phyloP scores from a whole-genome alignment of 2,797 vertebrate species.

The Zenarchopterus dispar region DNA sequence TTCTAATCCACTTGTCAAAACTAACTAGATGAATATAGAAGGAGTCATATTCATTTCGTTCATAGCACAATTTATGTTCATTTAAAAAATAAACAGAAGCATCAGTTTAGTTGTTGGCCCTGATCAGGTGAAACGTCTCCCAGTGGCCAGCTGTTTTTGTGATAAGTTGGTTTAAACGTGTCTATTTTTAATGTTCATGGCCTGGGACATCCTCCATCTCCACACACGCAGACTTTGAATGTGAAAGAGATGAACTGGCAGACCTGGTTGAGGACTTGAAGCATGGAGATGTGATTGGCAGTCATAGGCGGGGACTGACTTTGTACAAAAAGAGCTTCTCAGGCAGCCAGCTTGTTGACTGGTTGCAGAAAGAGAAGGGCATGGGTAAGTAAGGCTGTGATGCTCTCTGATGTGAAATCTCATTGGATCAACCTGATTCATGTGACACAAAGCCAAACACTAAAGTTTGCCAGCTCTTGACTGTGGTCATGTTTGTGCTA shows the following conservation, averaged over 20 bases:
- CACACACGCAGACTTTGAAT: constrained; percentile 66
- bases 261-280: constrained; percentile 75
- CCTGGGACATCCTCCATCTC: background rate
- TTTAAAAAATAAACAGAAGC: too few species aligned
- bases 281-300: constrained; percentile 70
- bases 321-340: constrained; percentile 78
- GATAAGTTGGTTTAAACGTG: constrained; percentile 16
- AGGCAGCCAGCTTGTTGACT: constrained; percentile 72
- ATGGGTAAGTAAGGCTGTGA: constrained; percentile 68
- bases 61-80: too few species aligned
- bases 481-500: constrained; percentile 62
- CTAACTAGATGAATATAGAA: too few species aligned
- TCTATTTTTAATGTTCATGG: constrained; percentile 43
- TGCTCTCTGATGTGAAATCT: constrained; percentile 3
- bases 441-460: background rate
- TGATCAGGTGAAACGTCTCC: too few species aligned
- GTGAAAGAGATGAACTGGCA: constrained; percentile 77
- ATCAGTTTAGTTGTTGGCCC: too few species aligned
- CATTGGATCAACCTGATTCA: background rate
- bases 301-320: constrained; percentile 70
- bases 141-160: too few species aligned
- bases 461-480: constrained; percentile 12
- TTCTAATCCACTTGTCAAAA: too few species aligned
- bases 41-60: too few species aligned
- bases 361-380: constrained; percentile 72